Evolutionary conservation across 2,797 vertebrate species (phyloP), one percentile per base, ranked within the genome.

Genomic region (Sylvia borin): DNA sequence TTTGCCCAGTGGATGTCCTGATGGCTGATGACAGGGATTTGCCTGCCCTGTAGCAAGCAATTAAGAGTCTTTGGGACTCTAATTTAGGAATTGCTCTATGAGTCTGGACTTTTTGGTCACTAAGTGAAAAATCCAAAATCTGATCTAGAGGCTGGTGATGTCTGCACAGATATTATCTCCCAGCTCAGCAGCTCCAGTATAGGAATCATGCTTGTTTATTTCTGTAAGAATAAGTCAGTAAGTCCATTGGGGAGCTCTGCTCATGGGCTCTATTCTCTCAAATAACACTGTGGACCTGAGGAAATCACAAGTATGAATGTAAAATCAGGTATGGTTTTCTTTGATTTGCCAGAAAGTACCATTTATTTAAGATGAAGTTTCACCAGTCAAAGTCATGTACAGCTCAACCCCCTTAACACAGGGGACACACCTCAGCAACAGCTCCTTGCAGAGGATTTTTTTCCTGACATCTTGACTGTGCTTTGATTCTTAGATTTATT

Each of bases 21-120:
- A 90, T 57, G 80, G 65, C 72, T 91, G 90, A 47, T 95, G 84
- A 95, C 67, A 86, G 72, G 62, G 84, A 57, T 95, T 90, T 95
- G 84, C 60, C 80, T 68, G 29, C 36, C 38, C 45, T 91, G 67
- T 62, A 92, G 50, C 19, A 72, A 85, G 83, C 50, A 89, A 80
- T 64, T 92, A 92, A 54, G 45, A 88, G 20, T 79, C 55, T 66
- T 89, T 43, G 42, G 73, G 34, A 54, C n/a, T 67, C 22, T 42
- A 76, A 81, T 86, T 78, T 79, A 71, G 45, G 61, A 92, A 76
- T 48, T 34, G 4, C 18, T 79, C 5, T 43, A 11, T 32, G 34
- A 29, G 32, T 79, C 85, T 85, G 67, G 74, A 92, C 34, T 89
- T 84, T 81, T 29, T 51, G 18, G 61, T 81, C 40, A 31, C 65